phyloP scores from a whole-genome alignment of 2,113 vertebrate genomes.

The Microcebus murinus region DNA sequence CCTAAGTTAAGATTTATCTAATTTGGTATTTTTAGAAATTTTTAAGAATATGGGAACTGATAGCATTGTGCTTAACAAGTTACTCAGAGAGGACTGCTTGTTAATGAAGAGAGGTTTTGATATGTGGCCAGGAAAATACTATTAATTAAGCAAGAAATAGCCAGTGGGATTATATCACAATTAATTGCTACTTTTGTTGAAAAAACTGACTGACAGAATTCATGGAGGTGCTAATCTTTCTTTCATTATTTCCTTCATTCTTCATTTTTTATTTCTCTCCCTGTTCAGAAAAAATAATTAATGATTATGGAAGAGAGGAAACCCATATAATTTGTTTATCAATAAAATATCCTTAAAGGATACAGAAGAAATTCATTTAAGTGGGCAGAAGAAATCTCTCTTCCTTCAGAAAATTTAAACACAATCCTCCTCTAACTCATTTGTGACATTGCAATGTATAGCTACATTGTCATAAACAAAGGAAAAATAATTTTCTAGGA shows the following conservation, averaged over 20 bases:
- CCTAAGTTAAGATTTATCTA: background rate
- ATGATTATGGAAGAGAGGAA: background rate
- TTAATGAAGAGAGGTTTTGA: conserved; percentile 50
- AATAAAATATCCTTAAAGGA: conserved; percentile 36
- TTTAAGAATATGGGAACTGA: background rate
- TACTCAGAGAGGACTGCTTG: conserved; percentile 44
- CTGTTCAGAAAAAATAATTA: conserved; percentile 32
- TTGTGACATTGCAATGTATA: background rate
- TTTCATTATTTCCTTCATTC: background rate
- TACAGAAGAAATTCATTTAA: background rate
- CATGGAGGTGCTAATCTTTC: background rate
- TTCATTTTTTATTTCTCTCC: background rate
- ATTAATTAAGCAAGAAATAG: conserved; percentile 56
- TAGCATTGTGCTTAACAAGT: background rate
- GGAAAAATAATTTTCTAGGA: conserved; percentile 21
- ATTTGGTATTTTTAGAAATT: background rate
- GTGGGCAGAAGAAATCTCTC: background rate
- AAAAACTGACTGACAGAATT: conserved; percentile 36
- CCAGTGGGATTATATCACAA: conserved; percentile 55
- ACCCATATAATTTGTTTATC: conserved; percentile 37
- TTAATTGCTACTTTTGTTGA: background rate
- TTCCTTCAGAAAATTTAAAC: conserved; percentile 14
- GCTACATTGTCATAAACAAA: background rate
- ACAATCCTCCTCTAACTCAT: conserved; percentile 7
- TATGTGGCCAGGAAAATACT: conserved; percentile 31